These are phyloP conservation scores for Eurypyga helias DNA, from an alignment of 2,113 vertebrate species.

Conservation along the genomic window DNA sequence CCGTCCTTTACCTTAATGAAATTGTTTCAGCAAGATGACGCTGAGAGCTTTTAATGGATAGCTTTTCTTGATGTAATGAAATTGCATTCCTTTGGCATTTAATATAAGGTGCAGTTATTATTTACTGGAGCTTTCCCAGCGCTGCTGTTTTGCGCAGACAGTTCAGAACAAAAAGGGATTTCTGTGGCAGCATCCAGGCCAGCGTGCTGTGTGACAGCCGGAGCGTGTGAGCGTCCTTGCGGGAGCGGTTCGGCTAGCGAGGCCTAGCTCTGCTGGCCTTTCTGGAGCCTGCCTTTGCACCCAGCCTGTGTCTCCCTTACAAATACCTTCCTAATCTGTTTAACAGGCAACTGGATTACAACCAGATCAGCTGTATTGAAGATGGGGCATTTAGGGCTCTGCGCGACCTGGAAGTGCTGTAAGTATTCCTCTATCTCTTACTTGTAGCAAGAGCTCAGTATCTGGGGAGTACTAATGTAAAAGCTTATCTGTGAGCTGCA, in stretches of 20 bases:
- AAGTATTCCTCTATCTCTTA: conserved; percentile 79
- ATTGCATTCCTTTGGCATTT: conserved; percentile 90
- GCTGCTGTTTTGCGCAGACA: conserved; percentile 72
- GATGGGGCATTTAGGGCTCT: conserved; percentile 94
- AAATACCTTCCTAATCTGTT: conserved; percentile 74
- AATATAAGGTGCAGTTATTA: conserved; percentile 90
- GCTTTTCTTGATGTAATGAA: conserved; percentile 92
- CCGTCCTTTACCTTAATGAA: conserved; percentile 97
- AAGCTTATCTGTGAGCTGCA: conserved; percentile 50
- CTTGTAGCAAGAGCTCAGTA: conserved; percentile 32
- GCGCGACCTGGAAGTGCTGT: conserved; percentile 98
- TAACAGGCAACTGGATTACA: conserved; percentile 98
- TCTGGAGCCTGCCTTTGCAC: conserved; percentile 5
- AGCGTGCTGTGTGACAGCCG: conserved; percentile 55
- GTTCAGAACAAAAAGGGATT: conserved; percentile 81
- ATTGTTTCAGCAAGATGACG: conserved; percentile 94
- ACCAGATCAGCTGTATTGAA: conserved; percentile 98
- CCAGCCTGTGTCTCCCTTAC: conserved; percentile 38
- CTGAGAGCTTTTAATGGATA: conserved; percentile 91
- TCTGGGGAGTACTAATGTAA: conserved; percentile 29
- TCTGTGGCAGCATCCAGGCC: conserved; percentile 68
- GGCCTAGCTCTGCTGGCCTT: conserved; percentile 18
- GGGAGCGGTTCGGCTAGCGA: neutral
- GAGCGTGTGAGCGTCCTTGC: neutral
- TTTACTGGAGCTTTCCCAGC: conserved; percentile 83